Percentiles rank a stretch among this genome's conserved stretches.
phyloP scores from a whole-genome alignment of 2,797 vertebrate genomes.

The Cheracebus regulus region DNA sequence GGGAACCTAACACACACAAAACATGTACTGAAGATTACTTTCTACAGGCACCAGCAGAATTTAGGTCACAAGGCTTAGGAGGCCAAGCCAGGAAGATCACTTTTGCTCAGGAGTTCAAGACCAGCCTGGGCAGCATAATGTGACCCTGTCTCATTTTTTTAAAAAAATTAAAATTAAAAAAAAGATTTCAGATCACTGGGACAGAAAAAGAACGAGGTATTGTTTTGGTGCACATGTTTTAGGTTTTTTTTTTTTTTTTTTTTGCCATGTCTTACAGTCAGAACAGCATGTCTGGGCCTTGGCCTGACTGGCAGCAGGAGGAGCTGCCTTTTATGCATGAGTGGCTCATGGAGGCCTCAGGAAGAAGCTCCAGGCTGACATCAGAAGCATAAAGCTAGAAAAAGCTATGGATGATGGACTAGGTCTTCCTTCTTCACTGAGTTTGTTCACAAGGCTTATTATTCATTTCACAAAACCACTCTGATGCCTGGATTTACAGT shows the following conservation, averaged over 20 bases:
- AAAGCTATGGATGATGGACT: fast-evolving
- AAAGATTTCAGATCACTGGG: not conserved
- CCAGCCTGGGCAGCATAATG: not conserved
- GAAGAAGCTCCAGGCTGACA: not conserved
- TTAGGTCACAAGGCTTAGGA: not conserved
- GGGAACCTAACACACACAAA: not conserved
- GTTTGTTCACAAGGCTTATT: not conserved
- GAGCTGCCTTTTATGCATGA: not conserved
- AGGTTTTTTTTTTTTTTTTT: not conserved
- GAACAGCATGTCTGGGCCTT: not conserved
- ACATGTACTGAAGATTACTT: not conserved
- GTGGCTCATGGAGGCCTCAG: fast-evolving
- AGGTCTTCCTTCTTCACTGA: not conserved
- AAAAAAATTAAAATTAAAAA: not conserved
- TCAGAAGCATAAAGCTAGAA: not conserved
- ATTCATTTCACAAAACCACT: not conserved
- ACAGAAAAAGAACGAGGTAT: not conserved
- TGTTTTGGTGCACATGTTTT: not conserved
- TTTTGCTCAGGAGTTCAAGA: not conserved
- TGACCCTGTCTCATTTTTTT: no score
- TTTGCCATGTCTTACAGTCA: not conserved
- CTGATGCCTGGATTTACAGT: not conserved
- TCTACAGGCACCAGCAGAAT: not conserved
- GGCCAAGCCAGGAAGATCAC: not conserved
- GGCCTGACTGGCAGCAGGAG: not conserved